Percentiles rank a stretch among this genome's conserved stretches.
These are phyloP conservation scores for Drosophila funebris DNA, from an alignment of 1,140 invertebrate species.

Conservation along the genomic window DNA sequence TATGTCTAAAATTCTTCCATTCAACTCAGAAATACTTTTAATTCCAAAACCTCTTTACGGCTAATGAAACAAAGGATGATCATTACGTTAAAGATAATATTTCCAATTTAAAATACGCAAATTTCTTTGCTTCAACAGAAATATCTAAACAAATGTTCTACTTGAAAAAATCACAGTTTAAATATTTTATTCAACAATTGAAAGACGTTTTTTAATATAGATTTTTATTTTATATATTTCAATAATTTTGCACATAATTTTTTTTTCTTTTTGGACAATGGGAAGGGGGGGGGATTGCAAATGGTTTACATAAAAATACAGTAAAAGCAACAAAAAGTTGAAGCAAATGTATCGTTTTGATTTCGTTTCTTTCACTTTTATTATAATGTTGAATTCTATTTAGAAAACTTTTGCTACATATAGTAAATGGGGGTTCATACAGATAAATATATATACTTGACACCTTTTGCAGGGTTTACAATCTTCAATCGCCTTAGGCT, in stretches of 20 bases:
- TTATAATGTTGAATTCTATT: slow-evolving; percentile 16
- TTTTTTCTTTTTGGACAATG: slow-evolving; percentile 10
- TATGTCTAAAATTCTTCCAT: too few relatives aligned
- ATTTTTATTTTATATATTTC: slow-evolving; percentile 44
- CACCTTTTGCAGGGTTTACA: slow-evolving; percentile 11
- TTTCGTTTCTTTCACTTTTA: slow-evolving; percentile 40
- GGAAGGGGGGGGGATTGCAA: slow-evolving; percentile 9
- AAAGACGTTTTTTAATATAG: slow-evolving; percentile 55
- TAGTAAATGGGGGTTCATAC: slow-evolving; percentile 17
- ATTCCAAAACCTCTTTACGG: too few relatives aligned
- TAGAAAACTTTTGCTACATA: slow-evolving; percentile 32
- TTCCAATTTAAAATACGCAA: too few relatives aligned
- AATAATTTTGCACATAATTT: slow-evolving; percentile 30
- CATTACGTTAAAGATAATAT: too few relatives aligned
- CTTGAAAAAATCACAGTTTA: background rate
- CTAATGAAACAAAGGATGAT: too few relatives aligned
- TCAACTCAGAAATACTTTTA: too few relatives aligned
- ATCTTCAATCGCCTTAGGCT: slow-evolving; percentile 16
- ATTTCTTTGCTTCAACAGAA: too few relatives aligned
- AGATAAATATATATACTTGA: slow-evolving; percentile 20
- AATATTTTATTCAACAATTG: too few relatives aligned
- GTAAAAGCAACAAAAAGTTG: background rate
- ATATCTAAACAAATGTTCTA: too few relatives aligned
- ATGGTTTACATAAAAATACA: slow-evolving; percentile 28
- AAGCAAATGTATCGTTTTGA: slow-evolving; percentile 1